A percentile compares a stretch with the other conserved stretches of the same genome.
phyloP scores from a whole-genome alignment of 2,113 vertebrate species.

The Fregata magnificens region DNA sequence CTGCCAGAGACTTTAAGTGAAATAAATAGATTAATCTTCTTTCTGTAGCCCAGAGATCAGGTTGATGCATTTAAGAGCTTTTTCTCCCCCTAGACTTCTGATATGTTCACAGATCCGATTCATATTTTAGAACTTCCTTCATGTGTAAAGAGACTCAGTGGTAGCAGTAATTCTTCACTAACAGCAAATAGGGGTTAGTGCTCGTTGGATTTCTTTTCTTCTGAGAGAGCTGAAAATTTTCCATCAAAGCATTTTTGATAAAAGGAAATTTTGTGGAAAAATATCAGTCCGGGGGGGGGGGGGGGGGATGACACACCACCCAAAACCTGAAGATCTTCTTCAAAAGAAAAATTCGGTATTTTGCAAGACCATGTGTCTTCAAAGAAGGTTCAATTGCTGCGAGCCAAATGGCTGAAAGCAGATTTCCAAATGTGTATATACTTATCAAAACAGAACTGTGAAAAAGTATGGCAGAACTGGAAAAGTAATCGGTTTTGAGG shows the following conservation, averaged over 20 bases:
- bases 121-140: slow-evolving; percentile 36
- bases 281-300: neutral
- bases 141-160: neutral
- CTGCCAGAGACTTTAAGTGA: neutral
- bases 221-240: neutral
- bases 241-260: neutral
- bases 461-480: neutral
- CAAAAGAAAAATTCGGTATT: neutral
- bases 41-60: neutral
- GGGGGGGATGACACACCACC: accelerated
- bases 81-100: neutral
- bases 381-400: neutral
- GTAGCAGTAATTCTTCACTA: slow-evolving; percentile 13
- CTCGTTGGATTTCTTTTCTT: neutral
- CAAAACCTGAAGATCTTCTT: neutral
- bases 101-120: neutral
- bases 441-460: neutral
- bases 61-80: slow-evolving; percentile 40
- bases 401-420: neutral
- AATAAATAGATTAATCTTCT: slow-evolving; percentile 50
- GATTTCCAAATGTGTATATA: neutral
- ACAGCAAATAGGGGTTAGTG: neutral
- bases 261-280: neutral
- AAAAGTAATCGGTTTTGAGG: neutral
- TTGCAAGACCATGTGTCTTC: neutral